Percentiles rank a stretch among this genome's conserved stretches.
phyloP scores from a whole-genome alignment of 1,140 invertebrate genomes.

The Dicyema japonicum region DNA sequence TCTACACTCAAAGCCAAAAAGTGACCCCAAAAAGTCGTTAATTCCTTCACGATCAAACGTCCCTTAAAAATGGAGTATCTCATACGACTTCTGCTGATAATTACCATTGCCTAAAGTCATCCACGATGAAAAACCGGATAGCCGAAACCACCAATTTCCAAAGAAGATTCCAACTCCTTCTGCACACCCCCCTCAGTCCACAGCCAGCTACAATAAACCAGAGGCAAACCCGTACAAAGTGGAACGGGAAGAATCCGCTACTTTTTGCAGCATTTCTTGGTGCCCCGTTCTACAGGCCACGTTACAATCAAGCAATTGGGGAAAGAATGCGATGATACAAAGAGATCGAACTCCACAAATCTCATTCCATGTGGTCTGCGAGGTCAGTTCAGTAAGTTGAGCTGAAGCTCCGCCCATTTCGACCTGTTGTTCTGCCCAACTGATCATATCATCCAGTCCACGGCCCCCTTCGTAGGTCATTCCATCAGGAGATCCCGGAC shows the following conservation, averaged over 20 bases:
- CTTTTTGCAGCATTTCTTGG: conserved; percentile 33
- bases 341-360: conserved; percentile 49
- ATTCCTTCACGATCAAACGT: conserved; percentile 75
- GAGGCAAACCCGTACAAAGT: conserved; percentile 51
- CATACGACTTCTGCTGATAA: conserved; percentile 75
- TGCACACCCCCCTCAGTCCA: conserved; percentile 68
- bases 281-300: conserved; percentile 62
- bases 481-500: no score
- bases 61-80: conserved; percentile 69
- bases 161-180: conserved; percentile 39
- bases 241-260: conserved; percentile 68
- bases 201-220: conserved; percentile 34
- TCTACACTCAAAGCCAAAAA: conserved; percentile 20
- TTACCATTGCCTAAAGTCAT: conserved; percentile 68
- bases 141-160: conserved; percentile 54
- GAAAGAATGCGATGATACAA: conserved; percentile 65
- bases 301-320: conserved; percentile 85
- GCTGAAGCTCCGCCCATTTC: conserved; percentile 25
- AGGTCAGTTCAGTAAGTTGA: conserved; percentile 9
- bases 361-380: conserved; percentile 30
- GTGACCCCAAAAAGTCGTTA: conserved; percentile 48
- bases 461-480: conserved; percentile 58
- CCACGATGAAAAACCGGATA: conserved; percentile 23
- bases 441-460: conserved; percentile 51
- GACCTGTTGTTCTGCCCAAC: conserved; percentile 50